A percentile compares a stretch with the other conserved stretches of the same genome.
phyloP scores from a whole-genome alignment of 2,113 vertebrate genomes.

The Clarias gariepinus region DNA sequence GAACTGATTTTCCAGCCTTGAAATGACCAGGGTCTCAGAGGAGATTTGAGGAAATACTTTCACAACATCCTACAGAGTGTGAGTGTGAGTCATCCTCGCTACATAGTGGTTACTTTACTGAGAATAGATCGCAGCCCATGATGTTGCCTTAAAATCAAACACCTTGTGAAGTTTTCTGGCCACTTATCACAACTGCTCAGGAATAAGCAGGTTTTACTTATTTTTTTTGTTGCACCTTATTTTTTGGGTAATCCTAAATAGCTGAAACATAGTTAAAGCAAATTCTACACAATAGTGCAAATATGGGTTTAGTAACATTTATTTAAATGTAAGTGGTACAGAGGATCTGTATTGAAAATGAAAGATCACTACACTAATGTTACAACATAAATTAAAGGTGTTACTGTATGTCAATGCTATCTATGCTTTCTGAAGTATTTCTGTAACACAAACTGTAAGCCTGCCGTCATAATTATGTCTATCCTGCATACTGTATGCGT shows the following conservation, averaged over 20 bases:
- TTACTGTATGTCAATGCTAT: neutral
- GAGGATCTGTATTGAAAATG: neutral
- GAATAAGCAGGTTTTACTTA: neutral
- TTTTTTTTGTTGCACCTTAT: neutral
- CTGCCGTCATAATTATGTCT: too few species aligned
- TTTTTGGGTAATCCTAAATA: neutral
- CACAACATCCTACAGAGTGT: neutral
- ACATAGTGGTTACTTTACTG: neutral
- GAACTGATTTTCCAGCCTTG: conserved; percentile 6
- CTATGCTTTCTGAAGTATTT: neutral
- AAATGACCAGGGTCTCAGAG: conserved; percentile 12
- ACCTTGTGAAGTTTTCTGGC: neutral
- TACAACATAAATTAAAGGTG: neutral
- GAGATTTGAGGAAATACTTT: conserved; percentile 20
- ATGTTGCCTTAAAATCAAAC: neutral
- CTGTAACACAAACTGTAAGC: neutral
- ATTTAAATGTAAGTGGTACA: neutral
- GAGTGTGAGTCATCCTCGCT: neutral
- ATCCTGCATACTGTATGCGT: too few species aligned
- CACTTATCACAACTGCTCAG: neutral
- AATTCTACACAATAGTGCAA: neutral
- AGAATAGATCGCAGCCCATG: neutral
- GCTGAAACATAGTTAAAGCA: neutral
- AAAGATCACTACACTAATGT: neutral
- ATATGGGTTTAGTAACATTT: too few species aligned